A percentile compares a stretch with the other conserved stretches of the same genome.
These are phyloP conservation scores for Matsumyia berberina DNA, from an alignment of 2,888 invertebrate species.

Conservation along the genomic window DNA sequence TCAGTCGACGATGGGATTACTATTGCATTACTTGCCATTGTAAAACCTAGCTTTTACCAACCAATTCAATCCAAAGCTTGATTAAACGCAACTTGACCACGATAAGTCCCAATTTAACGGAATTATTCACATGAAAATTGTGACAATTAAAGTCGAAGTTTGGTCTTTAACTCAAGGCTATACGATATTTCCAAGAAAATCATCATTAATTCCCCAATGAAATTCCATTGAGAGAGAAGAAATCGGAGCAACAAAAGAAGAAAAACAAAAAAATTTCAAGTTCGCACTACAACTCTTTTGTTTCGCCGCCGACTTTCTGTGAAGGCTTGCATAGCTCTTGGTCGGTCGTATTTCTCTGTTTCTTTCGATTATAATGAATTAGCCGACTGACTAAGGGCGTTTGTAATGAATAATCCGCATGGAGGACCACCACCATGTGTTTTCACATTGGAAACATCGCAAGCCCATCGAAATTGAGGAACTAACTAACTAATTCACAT, in stretches of 20 bases:
- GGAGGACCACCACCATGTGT: too few species aligned
- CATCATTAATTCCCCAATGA: slow-evolving; percentile 17
- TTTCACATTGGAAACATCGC: too few species aligned
- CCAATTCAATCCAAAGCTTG: slow-evolving; percentile 1
- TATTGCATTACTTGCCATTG: too few species aligned
- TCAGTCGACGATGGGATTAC: too few species aligned
- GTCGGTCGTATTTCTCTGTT: not conserved
- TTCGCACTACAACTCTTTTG: slow-evolving; percentile 42
- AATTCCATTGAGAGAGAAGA: not conserved
- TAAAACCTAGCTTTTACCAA: not conserved
- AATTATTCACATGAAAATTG: slow-evolving; percentile 12
- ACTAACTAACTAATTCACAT: slow-evolving; percentile 30
- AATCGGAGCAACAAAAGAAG: not conserved
- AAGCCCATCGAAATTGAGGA: slow-evolving; percentile 30
- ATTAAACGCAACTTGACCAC: slow-evolving; percentile 18
- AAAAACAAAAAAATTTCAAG: slow-evolving; percentile 13
- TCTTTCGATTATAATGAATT: not conserved
- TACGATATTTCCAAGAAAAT: slow-evolving; percentile 20
- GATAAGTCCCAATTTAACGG: slow-evolving; percentile 37
- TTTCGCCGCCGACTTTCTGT: not conserved
- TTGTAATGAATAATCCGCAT: not conserved
- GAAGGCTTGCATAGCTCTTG: not conserved
- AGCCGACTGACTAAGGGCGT: not conserved
- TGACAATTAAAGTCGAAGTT: slow-evolving; percentile 14
- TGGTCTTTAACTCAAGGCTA: slow-evolving; percentile 16